Percentiles rank a stretch among this genome's conserved stretches.
These are phyloP conservation scores for Lordiphosa collinella DNA, from an alignment of 1,140 invertebrate species.

Conservation along the genomic window DNA sequence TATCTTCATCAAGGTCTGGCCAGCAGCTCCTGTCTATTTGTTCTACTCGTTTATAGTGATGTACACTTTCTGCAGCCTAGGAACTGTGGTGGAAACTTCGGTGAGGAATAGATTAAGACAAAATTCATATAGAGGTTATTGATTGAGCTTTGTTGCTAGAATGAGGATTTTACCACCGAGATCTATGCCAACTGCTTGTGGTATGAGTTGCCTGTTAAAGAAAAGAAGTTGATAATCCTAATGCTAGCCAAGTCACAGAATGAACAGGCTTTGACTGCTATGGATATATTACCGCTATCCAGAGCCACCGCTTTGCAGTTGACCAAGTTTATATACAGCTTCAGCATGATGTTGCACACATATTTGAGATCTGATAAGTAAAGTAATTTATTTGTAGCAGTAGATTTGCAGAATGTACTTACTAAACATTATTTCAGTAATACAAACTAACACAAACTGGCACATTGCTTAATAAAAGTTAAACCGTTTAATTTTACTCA, in stretches of 20 bases:
- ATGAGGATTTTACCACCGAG: constrained; percentile 24
- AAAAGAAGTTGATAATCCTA: constrained; percentile 45
- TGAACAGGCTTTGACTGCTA: constrained; percentile 37
- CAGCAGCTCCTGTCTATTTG: constrained; percentile 44
- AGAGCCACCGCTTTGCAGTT: constrained; percentile 35
- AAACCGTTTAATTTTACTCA: too few relatives aligned
- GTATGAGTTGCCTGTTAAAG: constrained; percentile 46
- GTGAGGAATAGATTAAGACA: constrained; percentile 7
- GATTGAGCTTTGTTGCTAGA: constrained; percentile 18
- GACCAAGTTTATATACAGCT: constrained; percentile 58
- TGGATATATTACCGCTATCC: constrained; percentile 46
- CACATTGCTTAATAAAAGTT: too few relatives aligned
- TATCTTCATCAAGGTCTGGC: constrained; percentile 47
- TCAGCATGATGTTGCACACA: constrained; percentile 57
- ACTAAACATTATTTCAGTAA: too few relatives aligned
- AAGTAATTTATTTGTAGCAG: background rate
- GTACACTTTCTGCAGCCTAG: constrained; percentile 45
- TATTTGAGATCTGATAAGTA: constrained; percentile 38
- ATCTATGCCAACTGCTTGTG: constrained; percentile 52
- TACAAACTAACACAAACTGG: too few relatives aligned
- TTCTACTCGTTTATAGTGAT: constrained; percentile 29
- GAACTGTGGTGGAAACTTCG: constrained; percentile 50
- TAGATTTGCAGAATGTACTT: too few relatives aligned
- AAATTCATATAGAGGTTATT: background rate
- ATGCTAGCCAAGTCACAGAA: constrained; percentile 60